A percentile compares a stretch with the other conserved stretches of the same genome.
Conservation (phyloP, 2,797 vertebrate genomes). For the Amazona finschi region DNA sequence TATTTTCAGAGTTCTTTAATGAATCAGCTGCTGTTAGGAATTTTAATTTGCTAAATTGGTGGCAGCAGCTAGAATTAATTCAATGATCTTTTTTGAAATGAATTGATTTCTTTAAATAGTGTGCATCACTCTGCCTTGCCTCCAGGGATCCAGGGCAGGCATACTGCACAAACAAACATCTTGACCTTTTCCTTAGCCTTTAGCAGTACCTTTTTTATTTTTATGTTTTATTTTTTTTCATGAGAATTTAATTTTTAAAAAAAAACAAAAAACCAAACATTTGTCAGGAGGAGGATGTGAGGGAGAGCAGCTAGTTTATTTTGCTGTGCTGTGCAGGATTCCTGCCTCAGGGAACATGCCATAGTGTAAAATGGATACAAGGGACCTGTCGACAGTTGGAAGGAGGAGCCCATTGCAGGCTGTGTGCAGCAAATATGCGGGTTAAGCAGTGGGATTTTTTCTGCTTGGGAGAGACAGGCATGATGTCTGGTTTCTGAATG, state of each 20-base stretch:
- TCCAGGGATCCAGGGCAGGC: conserved; percentile 37
- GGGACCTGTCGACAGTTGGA: not conserved
- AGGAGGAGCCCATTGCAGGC: not conserved
- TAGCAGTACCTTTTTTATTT: conserved; percentile 42
- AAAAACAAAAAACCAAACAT: not conserved
- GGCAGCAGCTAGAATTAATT: conserved; percentile 54
- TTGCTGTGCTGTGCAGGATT: conserved; percentile 4
- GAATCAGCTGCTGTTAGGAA: conserved; percentile 58
- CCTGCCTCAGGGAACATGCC: not conserved
- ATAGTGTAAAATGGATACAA: not conserved
- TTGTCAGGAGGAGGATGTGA: not conserved
- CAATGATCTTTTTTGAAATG: conserved; percentile 63
- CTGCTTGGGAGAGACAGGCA: not conserved
- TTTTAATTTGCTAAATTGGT: conserved; percentile 62
- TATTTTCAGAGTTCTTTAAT: conserved; percentile 59
- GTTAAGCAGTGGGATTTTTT: not conserved
- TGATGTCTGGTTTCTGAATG: not conserved
- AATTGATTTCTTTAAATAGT: conserved; percentile 70
- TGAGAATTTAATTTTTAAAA: conserved; percentile 28
- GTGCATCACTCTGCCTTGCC: conserved; percentile 49
- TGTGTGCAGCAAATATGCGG: not conserved
- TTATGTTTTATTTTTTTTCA: not conserved
- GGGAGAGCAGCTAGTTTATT: not conserved
- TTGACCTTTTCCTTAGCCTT: conserved; percentile 71
- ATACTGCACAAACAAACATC: conserved; percentile 67